Evolutionary conservation across 1,140 invertebrate species (phyloP).

Genomic region (Procambarus clarkii): DNA sequence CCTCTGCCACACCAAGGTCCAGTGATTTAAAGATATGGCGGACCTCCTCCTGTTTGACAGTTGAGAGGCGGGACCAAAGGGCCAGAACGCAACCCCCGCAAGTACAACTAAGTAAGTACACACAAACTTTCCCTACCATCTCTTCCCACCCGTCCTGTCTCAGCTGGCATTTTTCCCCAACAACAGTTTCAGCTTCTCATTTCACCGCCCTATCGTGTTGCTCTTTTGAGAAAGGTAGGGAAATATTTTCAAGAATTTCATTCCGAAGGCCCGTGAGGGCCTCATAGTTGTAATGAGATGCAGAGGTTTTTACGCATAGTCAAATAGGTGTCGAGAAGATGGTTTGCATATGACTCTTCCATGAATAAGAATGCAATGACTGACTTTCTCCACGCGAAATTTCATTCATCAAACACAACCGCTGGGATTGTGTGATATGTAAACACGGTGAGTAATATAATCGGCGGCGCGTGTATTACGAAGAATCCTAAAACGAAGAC

Average conservation of each 20-base stretch:
- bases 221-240: background rate
- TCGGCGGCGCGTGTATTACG: background rate
- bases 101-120: no score
- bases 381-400: background rate
- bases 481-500: background rate
- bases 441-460: background rate
- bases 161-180: background rate
- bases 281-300: slow-evolving; percentile 15
- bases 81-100: no score
- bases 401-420: background rate
- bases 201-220: background rate
- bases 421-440: background rate
- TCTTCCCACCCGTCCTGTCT: background rate
- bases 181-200: slow-evolving; percentile 1
- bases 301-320: slow-evolving; percentile 10
- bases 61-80: no score
- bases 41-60: no score
- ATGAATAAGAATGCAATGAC: slow-evolving; percentile 6
- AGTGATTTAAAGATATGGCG: no score
- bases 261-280: slow-evolving; percentile 3
- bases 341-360: slow-evolving; percentile 6
- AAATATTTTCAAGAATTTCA: background rate
- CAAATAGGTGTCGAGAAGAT: background rate
- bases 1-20: no score
- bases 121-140: no score